Base-by-base conservation (phyloP, 2,113 vertebrate genomes). In the Silurus asotus region DNA sequence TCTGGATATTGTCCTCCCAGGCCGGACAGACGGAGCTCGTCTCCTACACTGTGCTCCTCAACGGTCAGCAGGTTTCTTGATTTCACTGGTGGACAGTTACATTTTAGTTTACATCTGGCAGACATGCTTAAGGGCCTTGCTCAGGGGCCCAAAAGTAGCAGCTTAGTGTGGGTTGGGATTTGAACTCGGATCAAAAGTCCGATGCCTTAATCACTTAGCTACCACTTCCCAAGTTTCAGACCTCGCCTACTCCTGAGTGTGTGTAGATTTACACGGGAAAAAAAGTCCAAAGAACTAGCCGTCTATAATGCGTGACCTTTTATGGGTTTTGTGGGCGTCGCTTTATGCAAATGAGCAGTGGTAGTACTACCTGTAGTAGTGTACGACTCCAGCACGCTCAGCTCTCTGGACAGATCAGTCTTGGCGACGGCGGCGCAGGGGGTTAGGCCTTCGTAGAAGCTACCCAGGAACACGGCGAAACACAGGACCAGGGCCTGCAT, bases 51-150 rank as follows among this genome's bases (percentile, higher is more conserved):
- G 45, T 93, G 92, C 20, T 96, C 97, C 51, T 99, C 96, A 6
- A 96, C 96, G 81, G 96, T 96, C 45, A 99, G 91, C 86, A 99
- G 95, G 93, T 90, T 98, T 86, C 98, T 96, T 79, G 98, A 99
- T 87, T 97, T 97, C 84, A 99, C 98, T 99, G 83, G 84, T 80
- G 15, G 61, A 83, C 17, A 84, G 5, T 80, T 37, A 37, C 37
- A 37, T 37, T 37, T 37, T 37, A 37, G 37, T 37, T 37, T 37
- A 37, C 37, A 37, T 37, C 3, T 37, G 37, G 37, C 37, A 37
- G 37, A 37, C 37, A 37, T 37, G 2, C 37, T 2, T 37, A 37
- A 37, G 37, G 37, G 2, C 37, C 37, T 37, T 37, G 37, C 37
- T 37, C 37, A 37, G 37, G 37, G 37, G 37, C 37, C 37, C 37